Conservation (phyloP, 2,888 invertebrate species). For the Amphipoea oculea region DNA sequence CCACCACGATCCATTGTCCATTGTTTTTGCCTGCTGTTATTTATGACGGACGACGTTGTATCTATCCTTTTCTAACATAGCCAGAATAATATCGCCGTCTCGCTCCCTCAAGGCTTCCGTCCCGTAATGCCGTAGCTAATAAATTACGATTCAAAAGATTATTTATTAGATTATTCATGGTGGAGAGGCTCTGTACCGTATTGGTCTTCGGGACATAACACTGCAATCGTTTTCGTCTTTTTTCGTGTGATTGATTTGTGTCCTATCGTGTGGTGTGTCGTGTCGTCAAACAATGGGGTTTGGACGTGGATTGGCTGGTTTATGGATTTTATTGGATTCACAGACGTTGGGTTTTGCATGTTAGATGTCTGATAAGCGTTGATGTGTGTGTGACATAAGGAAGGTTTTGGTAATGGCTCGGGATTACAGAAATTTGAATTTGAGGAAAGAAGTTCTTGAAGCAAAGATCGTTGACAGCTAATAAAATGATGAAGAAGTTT, state of each 20-base stretch:
- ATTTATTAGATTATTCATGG: slow-evolving; percentile 90
- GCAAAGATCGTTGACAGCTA: neutral
- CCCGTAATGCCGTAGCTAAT: slow-evolving; percentile 86
- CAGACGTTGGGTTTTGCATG: slow-evolving; percentile 59
- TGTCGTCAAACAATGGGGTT: slow-evolving; percentile 63
- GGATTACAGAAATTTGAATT: neutral
- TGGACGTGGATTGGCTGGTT: slow-evolving; percentile 64
- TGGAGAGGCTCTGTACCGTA: slow-evolving; percentile 84
- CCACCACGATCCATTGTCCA: slow-evolving; percentile 90
- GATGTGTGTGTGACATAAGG: slow-evolving; percentile 45
- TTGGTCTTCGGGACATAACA: slow-evolving; percentile 86
- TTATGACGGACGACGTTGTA: slow-evolving; percentile 87
- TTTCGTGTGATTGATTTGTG: slow-evolving; percentile 86
- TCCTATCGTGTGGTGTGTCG: slow-evolving; percentile 67
- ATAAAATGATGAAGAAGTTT: neutral
- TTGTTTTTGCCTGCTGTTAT: slow-evolving; percentile 90
- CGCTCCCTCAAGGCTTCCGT: slow-evolving; percentile 84
- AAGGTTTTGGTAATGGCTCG: slow-evolving; percentile 10
- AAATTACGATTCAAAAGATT: slow-evolving; percentile 89
- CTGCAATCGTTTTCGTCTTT: slow-evolving; percentile 72
- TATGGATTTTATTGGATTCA: slow-evolving; percentile 60
- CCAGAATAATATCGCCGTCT: slow-evolving; percentile 65
- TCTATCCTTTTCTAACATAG: slow-evolving; percentile 77
- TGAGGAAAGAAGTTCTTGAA: neutral
- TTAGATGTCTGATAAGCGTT: slow-evolving; percentile 52